Evolutionary conservation across 2,113 vertebrate genomes (phyloP).

Genomic region (Herpailurus yagouaroundi): DNA sequence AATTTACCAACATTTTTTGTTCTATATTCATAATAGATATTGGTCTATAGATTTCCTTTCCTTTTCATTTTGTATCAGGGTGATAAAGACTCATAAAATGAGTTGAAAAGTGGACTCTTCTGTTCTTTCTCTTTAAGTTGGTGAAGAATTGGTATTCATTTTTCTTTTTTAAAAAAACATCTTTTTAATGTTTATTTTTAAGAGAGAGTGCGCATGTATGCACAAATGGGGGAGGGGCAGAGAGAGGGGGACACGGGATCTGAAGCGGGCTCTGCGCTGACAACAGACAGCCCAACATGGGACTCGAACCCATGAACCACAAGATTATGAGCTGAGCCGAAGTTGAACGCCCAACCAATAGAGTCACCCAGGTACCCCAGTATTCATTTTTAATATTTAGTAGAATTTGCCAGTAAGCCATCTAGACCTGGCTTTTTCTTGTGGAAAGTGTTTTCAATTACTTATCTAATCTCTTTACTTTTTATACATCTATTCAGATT

Average conservation of each 20-base stretch:
- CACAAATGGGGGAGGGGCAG: too few species aligned
- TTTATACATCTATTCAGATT: not conserved
- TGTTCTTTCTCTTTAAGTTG: too few species aligned
- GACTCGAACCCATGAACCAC: too few species aligned
- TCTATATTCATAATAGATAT: not conserved
- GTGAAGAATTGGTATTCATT: not conserved
- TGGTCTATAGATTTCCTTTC: not conserved
- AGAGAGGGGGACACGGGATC: too few species aligned
- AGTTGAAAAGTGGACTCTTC: not conserved
- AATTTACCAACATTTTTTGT: not conserved
- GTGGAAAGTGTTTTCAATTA: not conserved
- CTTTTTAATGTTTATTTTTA: too few species aligned
- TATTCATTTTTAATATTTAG: not conserved
- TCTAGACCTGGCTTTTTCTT: not conserved
- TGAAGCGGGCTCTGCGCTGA: too few species aligned
- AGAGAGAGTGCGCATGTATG: too few species aligned
- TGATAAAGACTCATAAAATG: not conserved
- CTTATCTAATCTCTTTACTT: not conserved
- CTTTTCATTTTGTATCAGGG: not conserved
- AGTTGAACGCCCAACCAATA: too few species aligned
- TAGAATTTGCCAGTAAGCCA: not conserved
- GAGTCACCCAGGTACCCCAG: not conserved
- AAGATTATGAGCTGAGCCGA: too few species aligned
- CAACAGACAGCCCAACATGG: too few species aligned
- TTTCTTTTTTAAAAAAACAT: not conserved